Evolutionary conservation across 1,140 invertebrate species (phyloP).

Genomic region (Neodiprion lecontei): DNA sequence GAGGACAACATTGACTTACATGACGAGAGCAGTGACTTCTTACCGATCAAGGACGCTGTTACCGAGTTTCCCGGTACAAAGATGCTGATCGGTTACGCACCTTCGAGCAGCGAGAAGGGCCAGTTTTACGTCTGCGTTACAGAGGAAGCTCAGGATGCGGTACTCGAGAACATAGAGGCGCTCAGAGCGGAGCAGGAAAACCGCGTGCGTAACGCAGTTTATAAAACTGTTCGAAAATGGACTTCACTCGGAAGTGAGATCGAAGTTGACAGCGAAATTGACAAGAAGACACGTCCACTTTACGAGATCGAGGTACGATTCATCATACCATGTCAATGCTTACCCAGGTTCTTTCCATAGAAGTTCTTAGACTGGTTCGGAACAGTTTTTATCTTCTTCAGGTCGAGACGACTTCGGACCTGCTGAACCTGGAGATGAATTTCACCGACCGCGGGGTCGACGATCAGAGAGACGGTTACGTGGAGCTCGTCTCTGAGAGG

Average conservation of each 20-base stretch:
- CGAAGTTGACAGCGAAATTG: conserved; percentile 66
- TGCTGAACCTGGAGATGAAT: conserved; percentile 31
- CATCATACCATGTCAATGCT: conserved; percentile 12
- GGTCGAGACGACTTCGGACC: conserved; percentile 36
- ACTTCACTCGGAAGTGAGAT: conserved; percentile 67
- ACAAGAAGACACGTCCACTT: conserved; percentile 64
- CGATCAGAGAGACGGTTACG: conserved; percentile 70
- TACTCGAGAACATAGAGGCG: conserved; percentile 61
- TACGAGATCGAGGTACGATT: conserved; percentile 70
- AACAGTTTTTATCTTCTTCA: conserved; percentile 16
- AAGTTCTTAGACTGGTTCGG: too few species aligned
- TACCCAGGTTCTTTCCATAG: background rate
- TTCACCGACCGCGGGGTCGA: conserved; percentile 58
- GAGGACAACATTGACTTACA: conserved; percentile 65
- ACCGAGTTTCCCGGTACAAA: conserved; percentile 61
- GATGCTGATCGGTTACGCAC: conserved; percentile 74
- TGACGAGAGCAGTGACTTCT: conserved; percentile 66
- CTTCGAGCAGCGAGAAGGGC: conserved; percentile 65
- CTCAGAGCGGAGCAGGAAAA: conserved; percentile 69
- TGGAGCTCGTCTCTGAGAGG: conserved; percentile 66
- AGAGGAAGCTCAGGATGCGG: conserved; percentile 54
- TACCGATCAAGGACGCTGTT: conserved; percentile 61
- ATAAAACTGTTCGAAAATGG: conserved; percentile 68
- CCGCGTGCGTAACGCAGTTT: conserved; percentile 68
- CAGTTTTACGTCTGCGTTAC: conserved; percentile 77